Evolutionary conservation across 2,797 vertebrate species (phyloP).

Genomic region (Onychomys leucogaster): DNA sequence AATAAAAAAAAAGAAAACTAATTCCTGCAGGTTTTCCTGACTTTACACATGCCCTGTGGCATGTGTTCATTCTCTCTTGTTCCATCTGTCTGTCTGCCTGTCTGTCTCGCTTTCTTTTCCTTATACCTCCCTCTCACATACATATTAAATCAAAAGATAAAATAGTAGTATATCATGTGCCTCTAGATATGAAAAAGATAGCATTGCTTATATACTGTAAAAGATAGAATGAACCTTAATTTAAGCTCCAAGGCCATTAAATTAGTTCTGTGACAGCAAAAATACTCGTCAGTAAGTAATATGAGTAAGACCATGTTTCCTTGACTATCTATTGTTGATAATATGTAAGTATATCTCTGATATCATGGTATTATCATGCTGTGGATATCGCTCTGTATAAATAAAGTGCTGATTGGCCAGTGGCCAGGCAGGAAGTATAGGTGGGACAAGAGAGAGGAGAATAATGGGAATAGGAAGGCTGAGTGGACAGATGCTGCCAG

Average conservation of each 20-base stretch:
- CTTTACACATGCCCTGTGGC: not conserved
- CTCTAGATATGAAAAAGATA: not conserved
- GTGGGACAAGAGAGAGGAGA: too few species aligned
- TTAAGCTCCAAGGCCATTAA: not conserved
- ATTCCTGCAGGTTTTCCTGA: too few species aligned
- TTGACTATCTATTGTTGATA: not conserved
- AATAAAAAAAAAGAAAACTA: not conserved
- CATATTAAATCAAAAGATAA: not conserved
- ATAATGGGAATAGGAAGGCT: too few species aligned
- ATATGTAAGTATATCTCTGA: not conserved
- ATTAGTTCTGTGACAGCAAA: not conserved
- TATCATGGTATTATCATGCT: not conserved
- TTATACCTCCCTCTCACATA: too few species aligned
- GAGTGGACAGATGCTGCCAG: too few species aligned
- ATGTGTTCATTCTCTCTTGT: not conserved
- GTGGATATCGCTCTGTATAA: too few species aligned
- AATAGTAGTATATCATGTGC: not conserved
- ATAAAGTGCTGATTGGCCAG: too few species aligned
- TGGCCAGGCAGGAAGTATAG: too few species aligned
- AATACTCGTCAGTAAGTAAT: not conserved
- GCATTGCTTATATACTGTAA: not conserved
- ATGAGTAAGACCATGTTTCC: not conserved
- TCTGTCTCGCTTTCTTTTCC: too few species aligned
- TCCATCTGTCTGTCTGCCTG: too few species aligned
- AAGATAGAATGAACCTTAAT: not conserved